Conservation (phyloP, 1,140 invertebrate genomes). For the Papilio xuthus region DNA sequence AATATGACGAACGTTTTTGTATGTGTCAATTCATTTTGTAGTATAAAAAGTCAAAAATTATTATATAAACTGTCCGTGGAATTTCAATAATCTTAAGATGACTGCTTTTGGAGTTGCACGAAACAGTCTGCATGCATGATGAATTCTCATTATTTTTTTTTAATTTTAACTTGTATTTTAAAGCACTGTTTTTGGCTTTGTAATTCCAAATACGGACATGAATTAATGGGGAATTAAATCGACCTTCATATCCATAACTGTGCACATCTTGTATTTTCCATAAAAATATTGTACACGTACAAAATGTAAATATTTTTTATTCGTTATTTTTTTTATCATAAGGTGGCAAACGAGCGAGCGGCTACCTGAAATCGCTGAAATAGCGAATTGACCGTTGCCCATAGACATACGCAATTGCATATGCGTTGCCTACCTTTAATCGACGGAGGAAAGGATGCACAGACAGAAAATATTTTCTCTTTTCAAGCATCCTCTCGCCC, state of each 20-base stretch:
- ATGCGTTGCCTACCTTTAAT: no score
- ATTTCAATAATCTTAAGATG: conserved; percentile 26
- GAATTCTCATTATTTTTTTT: conserved; percentile 39
- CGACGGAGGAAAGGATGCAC: no score
- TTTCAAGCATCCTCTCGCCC: no score
- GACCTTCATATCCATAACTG: conserved; percentile 11
- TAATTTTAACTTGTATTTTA: conserved; percentile 35
- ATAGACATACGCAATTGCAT: no score
- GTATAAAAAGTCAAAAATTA: background rate
- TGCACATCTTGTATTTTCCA: background rate
- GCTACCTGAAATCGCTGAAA: no score
- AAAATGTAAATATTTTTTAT: background rate
- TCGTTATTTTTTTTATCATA: no score
- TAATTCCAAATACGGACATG: conserved; percentile 39
- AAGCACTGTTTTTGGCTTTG: conserved; percentile 32
- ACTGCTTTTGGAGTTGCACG: conserved; percentile 39
- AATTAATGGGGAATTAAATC: background rate
- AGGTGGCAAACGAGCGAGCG: no score
- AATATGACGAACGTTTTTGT: background rate
- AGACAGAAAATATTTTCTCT: no score
- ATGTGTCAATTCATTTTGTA: background rate
- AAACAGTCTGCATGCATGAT: conserved; percentile 39
- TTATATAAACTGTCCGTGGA: background rate
- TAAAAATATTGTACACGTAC: background rate
- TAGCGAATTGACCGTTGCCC: no score